Evolutionary conservation across 2,113 vertebrate species (phyloP), one percentile per base, ranked within the genome.

Genomic region (Siphamia tubifer): DNA sequence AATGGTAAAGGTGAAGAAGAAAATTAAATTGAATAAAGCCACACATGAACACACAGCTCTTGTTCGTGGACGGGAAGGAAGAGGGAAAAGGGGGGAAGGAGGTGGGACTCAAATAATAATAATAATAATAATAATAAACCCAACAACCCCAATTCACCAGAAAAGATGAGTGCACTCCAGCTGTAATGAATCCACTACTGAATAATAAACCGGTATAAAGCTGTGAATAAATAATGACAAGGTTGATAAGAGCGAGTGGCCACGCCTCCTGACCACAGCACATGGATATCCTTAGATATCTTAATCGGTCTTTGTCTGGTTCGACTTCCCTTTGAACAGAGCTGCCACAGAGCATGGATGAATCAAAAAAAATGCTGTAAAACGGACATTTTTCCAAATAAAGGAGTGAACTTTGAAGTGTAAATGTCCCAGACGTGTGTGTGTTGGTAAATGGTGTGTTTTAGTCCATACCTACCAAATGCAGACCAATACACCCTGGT

Each of bases 271-370:
- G 51, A 56, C 68, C 78, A 68, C 53, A 85, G 86, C 85, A 89
- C 75, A 76, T 83, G 87, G 88, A n/a, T n/a, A n/a, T n/a, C n/a
- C n/a, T n/a, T n/a, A n/a, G 84, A 44, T 88, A 93, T 87, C 80
- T 86, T 73, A 87, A 87, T 75, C 67, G 32, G 15, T 68, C 8
- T 57, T 47, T 7, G 27, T 63, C 63, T 71, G 80, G 82, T 76
- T 90, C 74, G 85, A 48, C 67, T 90, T 84, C 84, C 82, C 84
- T 66, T 84, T 51, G 57, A 84, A 87, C 72, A 86, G 83, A 82
- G 54, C 28, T 51, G 23, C 10, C 35, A 54, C 15, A 55, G 61
- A 70, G 42, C 19, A n/a, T n/a, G n/a, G n/a, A n/a, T n/a, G n/a
- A n/a, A n/a, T n/a, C n/a, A n/a, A n/a, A n/a, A n/a, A n/a, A n/a